Evolutionary conservation across 2,113 vertebrate species (phyloP).

Genomic region (Zeus faber): DNA sequence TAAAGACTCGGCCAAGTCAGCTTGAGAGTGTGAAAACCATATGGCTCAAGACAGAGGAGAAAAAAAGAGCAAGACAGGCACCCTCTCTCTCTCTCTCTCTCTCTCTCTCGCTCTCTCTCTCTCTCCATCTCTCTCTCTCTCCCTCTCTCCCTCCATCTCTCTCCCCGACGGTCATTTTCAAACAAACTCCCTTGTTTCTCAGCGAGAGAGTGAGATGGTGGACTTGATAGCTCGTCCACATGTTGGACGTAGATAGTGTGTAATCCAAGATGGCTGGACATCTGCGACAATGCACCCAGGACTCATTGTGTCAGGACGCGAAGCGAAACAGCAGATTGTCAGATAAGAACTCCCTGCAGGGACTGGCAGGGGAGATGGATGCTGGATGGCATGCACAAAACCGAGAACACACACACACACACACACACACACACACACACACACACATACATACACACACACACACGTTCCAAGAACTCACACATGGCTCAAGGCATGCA

Average conservation of each 20-base stretch:
- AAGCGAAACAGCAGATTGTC: slow-evolving; percentile 40
- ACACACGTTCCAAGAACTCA: background rate
- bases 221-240: slow-evolving; percentile 62
- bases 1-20: background rate
- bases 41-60: slow-evolving; percentile 15
- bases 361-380: slow-evolving; percentile 45
- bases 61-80: slow-evolving; percentile 4
- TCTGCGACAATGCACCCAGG: slow-evolving; percentile 58
- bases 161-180: too few relatives aligned
- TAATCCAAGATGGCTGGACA: slow-evolving; percentile 59
- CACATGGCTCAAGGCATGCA: background rate
- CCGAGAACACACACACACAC: slow-evolving; percentile 9
- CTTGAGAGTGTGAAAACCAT: background rate
- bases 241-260: slow-evolving; percentile 55
- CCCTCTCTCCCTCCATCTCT: background rate
- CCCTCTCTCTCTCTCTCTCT: background rate
- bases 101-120: background rate
- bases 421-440: background rate
- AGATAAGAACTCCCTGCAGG: slow-evolving; percentile 45
- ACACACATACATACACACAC: background rate
- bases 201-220: slow-evolving; percentile 32
- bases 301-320: slow-evolving; percentile 43
- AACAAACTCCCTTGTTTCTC: too few relatives aligned
- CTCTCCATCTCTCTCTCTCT: background rate
- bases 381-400: slow-evolving; percentile 35